These are phyloP conservation scores for Sardina pilchardus DNA, from an alignment of 2,113 vertebrate genomes.

Conservation along the genomic window DNA sequence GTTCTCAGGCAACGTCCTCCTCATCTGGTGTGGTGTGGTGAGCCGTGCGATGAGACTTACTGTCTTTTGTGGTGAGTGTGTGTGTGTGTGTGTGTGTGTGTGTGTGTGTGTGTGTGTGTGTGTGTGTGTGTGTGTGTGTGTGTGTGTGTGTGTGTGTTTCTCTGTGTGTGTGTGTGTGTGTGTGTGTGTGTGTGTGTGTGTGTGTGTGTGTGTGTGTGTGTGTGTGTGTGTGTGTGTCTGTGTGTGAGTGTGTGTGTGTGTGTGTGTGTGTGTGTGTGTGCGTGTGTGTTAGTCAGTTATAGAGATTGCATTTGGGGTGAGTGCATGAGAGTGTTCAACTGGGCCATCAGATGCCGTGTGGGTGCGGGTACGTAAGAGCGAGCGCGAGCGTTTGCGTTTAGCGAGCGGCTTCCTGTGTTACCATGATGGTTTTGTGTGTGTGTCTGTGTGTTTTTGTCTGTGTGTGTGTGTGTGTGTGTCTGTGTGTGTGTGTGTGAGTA, in stretches of 20 bases:
- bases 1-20: constrained; percentile 32
- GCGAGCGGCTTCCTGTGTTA: constrained; percentile 1
- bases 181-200: constrained; percentile 33
- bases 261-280: constrained; percentile 28
- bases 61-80: constrained; percentile 29
- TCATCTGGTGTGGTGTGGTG: constrained; percentile 47
- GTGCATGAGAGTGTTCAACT: neutral
- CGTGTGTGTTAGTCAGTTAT: neutral
- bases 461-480: neutral
- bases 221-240: neutral
- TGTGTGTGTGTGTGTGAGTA: constrained; percentile 26
- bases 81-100: constrained; percentile 21
- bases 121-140: constrained; percentile 40
- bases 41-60: constrained; percentile 31
- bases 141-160: constrained; percentile 32
- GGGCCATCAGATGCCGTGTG: constrained; percentile 4
- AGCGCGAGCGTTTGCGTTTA: neutral
- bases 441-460: constrained; percentile 6
- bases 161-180: constrained; percentile 26
- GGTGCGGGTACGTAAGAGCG: neutral
- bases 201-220: constrained; percentile 7
- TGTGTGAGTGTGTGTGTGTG: constrained; percentile 29
- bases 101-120: constrained; percentile 5
- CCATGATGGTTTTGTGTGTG: neutral
- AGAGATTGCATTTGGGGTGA: neutral